Evolutionary conservation across 2,797 vertebrate species (phyloP).

Genomic region (Harpagifer antarcticus): DNA sequence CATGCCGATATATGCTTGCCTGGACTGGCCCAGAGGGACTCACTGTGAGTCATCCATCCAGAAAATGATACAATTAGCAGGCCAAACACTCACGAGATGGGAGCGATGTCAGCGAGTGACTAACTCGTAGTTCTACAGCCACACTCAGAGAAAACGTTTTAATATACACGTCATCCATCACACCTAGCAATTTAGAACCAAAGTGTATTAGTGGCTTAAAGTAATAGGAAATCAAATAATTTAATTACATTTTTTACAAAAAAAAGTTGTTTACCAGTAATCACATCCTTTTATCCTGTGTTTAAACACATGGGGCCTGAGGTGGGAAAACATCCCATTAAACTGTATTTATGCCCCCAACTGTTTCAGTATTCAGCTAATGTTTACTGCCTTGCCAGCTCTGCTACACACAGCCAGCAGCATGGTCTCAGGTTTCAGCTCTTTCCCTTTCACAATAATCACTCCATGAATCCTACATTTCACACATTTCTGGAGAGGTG

Average conservation of each 20-base stretch:
- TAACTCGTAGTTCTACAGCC: constrained; percentile 48
- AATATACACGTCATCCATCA: constrained; percentile 40
- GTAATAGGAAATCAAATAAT: constrained; percentile 20
- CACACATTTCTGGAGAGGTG: constrained; percentile 44
- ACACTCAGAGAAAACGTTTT: constrained; percentile 26
- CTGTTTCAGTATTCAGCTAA: constrained; percentile 6
- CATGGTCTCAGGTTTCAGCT: constrained; percentile 55
- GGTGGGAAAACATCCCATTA: constrained; percentile 1
- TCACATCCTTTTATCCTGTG: constrained; percentile 5
- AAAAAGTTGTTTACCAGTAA: not conserved
- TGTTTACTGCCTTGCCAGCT: constrained; percentile 10
- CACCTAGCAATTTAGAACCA: constrained; percentile 61
- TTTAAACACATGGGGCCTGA: not conserved
- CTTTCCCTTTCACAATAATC: constrained; percentile 51
- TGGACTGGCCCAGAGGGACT: constrained; percentile 65
- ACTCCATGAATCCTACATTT: constrained; percentile 60
- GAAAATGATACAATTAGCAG: constrained; percentile 72
- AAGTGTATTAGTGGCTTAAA: constrained; percentile 46
- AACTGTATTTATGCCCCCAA: constrained; percentile 11
- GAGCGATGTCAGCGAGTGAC: constrained; percentile 35
- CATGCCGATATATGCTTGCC: constrained; percentile 56
- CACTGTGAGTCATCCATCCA: constrained; percentile 73
- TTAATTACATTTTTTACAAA: not conserved
- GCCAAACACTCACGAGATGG: constrained; percentile 43
- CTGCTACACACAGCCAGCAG: constrained; percentile 27